Evolutionary conservation across 2,888 invertebrate species (phyloP).

Genomic region (Lissocephala sabroskyi): DNA sequence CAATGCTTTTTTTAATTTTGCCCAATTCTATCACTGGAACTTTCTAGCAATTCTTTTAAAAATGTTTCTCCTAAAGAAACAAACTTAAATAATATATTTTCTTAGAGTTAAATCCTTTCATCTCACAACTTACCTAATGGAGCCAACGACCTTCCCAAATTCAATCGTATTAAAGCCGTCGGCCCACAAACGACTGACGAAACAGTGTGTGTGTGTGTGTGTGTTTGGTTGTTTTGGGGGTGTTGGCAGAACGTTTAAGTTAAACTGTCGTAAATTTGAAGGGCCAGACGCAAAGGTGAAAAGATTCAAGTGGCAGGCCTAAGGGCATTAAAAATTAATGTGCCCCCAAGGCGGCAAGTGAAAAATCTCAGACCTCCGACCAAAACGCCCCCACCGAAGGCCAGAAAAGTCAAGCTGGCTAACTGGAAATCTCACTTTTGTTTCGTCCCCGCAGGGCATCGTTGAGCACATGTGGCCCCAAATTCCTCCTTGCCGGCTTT

Average conservation of each 20-base stretch:
- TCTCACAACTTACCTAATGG: too few relatives aligned
- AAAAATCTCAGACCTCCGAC: constrained; percentile 12
- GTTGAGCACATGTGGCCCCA: constrained; percentile 42
- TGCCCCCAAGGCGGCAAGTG: constrained; percentile 22
- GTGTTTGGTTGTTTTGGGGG: neutral
- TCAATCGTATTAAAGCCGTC: neutral
- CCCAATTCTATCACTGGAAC: too few relatives aligned
- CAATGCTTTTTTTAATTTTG: too few relatives aligned
- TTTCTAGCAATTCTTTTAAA: too few relatives aligned
- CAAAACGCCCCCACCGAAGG: constrained; percentile 15
- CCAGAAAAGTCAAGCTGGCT: constrained; percentile 35
- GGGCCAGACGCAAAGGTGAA: constrained; percentile 25
- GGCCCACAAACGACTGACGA: neutral
- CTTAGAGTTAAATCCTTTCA: too few relatives aligned
- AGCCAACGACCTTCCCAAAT: too few relatives aligned
- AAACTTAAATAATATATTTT: too few relatives aligned
- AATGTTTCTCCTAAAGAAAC: too few relatives aligned
- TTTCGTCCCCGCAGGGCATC: constrained; percentile 58
- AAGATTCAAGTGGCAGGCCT: constrained; percentile 14
- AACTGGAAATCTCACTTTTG: constrained; percentile 26
- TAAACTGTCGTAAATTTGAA: constrained; percentile 45
- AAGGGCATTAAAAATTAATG: constrained; percentile 41
- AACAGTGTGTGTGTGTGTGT: neutral
- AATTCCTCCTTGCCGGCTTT: constrained; percentile 1
- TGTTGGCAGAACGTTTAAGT: constrained; percentile 35